Evolutionary conservation across 2,888 invertebrate species (phyloP).

Genomic region (Aphidius colemani): DNA sequence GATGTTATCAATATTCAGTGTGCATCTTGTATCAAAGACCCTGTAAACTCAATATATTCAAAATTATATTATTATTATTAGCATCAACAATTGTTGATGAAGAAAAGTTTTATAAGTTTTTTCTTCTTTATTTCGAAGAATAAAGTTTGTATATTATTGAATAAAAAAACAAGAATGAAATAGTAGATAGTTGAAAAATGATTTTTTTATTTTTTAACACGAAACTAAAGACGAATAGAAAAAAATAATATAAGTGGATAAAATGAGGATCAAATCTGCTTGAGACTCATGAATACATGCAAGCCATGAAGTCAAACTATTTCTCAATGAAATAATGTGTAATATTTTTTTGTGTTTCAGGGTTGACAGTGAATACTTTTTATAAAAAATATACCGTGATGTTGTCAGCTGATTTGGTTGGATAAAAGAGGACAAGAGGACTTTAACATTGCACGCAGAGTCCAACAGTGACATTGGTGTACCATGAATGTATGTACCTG

Average conservation of each 20-base stretch:
- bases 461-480: slow-evolving; percentile 33
- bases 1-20: no score
- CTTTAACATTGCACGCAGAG: slow-evolving; percentile 23
- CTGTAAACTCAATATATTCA: slow-evolving; percentile 46
- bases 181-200: no score
- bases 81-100: slow-evolving; percentile 3
- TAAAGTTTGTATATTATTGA: neutral
- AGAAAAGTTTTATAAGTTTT: no score
- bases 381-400: slow-evolving; percentile 27
- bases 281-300: slow-evolving; percentile 50
- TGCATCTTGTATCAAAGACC: slow-evolving; percentile 28
- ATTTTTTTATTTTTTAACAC: no score
- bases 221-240: no score
- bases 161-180: neutral
- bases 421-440: slow-evolving; percentile 40
- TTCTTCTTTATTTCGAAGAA: no score
- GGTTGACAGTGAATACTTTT: neutral
- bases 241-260: no score
- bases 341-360: slow-evolving; percentile 17
- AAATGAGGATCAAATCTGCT: slow-evolving; percentile 15
- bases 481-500: neutral
- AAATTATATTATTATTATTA: slow-evolving; percentile 48
- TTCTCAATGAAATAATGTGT: slow-evolving; percentile 19
- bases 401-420: slow-evolving; percentile 55
- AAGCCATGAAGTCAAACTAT: slow-evolving; percentile 44